These are phyloP conservation scores for Leptobrachium ailaonicum DNA, from an alignment of 2,113 vertebrate genomes.

Conservation along the genomic window DNA sequence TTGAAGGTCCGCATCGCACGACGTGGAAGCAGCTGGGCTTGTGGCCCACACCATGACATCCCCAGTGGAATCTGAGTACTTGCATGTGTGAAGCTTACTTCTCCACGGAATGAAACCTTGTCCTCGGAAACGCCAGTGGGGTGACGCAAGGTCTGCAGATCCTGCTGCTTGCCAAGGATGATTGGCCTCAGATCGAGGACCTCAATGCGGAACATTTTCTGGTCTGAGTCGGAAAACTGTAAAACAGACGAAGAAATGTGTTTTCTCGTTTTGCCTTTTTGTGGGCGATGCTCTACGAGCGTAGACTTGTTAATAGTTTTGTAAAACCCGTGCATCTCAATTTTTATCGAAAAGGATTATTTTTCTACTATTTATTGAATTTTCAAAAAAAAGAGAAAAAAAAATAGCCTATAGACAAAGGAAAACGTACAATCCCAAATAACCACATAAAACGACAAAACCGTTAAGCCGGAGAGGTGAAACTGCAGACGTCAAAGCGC, in stretches of 20 bases:
- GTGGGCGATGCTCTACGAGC: slow-evolving; percentile 26
- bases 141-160: too few species aligned
- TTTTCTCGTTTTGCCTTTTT: not conserved
- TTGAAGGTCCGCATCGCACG: too few species aligned
- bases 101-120: not conserved
- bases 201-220: too few species aligned
- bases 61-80: not conserved
- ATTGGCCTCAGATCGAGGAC: too few species aligned
- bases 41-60: not conserved
- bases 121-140: too few species aligned
- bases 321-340: slow-evolving; percentile 69
- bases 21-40: too few species aligned
- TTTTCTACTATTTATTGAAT: slow-evolving; percentile 99
- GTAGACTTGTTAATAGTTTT: slow-evolving; percentile 46
- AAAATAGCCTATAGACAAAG: slow-evolving; percentile 53
- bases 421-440: not conserved
- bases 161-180: too few species aligned
- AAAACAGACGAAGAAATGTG: slow-evolving; percentile 12
- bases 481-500: slow-evolving; percentile 27
- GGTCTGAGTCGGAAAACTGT: not conserved
- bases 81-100: not conserved
- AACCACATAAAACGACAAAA: not conserved
- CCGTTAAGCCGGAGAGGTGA: slow-evolving; percentile 47
- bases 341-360: slow-evolving; percentile 91
- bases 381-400: slow-evolving; percentile 54